A percentile compares a stretch with the other conserved stretches of the same genome.
These are phyloP conservation scores for Exaiptasia diaphana DNA, from an alignment of 64 coral and sea anemone species.

Conservation along the genomic window DNA sequence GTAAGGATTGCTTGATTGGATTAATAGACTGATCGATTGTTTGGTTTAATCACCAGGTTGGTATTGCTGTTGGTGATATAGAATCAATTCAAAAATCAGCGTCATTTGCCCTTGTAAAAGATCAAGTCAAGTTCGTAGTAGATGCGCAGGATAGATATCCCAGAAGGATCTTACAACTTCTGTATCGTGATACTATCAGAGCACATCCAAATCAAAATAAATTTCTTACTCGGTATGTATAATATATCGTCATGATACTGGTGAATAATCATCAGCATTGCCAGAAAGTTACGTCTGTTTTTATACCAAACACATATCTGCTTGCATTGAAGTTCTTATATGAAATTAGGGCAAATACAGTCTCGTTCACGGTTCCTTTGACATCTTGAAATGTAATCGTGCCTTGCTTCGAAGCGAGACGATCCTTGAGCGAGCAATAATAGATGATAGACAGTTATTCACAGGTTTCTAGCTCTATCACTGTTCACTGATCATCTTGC, in stretches of 20 bases:
- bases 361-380: no score
- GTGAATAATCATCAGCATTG: not conserved
- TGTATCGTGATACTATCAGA: conserved; percentile 8
- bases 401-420: no score
- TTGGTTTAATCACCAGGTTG: conserved; percentile 34
- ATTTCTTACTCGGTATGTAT: conserved; percentile 37
- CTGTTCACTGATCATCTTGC: no score
- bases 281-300: not conserved
- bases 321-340: no score
- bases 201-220: conserved; percentile 50
- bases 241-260: not conserved
- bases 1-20: not conserved
- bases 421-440: no score
- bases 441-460: no score
- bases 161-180: not conserved
- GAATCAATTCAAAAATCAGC: conserved; percentile 83
- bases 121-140: conserved; percentile 49
- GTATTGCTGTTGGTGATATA: conserved; percentile 82
- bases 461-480: no score
- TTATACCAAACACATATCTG: no score
- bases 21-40: not conserved
- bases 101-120: conserved; percentile 44
- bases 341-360: no score
- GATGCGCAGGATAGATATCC: conserved; percentile 52
- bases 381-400: no score